Evolutionary conservation across 2,113 vertebrate genomes (phyloP).

Genomic region (Mugil cephalus): DNA sequence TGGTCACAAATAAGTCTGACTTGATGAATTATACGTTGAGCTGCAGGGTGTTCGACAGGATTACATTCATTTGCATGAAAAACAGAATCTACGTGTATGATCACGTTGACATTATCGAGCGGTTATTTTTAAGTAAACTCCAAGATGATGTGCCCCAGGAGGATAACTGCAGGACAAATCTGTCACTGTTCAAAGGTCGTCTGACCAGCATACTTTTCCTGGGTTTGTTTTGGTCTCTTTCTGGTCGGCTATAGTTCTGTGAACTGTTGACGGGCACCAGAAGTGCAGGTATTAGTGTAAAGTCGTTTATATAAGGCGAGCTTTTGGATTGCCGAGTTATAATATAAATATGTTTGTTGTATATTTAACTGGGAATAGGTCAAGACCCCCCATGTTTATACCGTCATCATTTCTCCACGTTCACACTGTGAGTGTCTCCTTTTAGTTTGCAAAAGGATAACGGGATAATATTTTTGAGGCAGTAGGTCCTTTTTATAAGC

Average conservation of each 20-base stretch:
- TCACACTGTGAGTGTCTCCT: background rate
- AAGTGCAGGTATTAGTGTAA: conserved; percentile 27
- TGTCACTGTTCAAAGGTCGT: conserved; percentile 48
- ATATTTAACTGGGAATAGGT: conserved; percentile 29
- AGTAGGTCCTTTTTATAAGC: background rate
- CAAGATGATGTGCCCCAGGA: background rate
- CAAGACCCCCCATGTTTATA: conserved; percentile 34
- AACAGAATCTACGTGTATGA: background rate
- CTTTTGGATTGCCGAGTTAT: background rate
- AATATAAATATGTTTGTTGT: conserved; percentile 57
- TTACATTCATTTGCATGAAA: background rate
- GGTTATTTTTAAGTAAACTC: background rate
- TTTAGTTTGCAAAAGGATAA: background rate
- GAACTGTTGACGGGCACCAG: conserved; percentile 65
- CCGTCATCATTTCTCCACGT: conserved; percentile 30
- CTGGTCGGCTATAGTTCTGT: conserved; percentile 41
- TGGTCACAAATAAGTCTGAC: background rate
- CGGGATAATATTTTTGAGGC: too few species aligned
- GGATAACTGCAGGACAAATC: conserved; percentile 3
- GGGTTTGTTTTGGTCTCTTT: conserved; percentile 62
- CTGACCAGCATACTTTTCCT: conserved; percentile 55
- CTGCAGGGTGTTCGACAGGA: too few species aligned
- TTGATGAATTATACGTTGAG: too few species aligned
- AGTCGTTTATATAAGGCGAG: background rate
- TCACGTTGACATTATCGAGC: background rate